Base-by-base conservation (phyloP, 2,113 vertebrate genomes). In the Triplophysa siluroides region DNA sequence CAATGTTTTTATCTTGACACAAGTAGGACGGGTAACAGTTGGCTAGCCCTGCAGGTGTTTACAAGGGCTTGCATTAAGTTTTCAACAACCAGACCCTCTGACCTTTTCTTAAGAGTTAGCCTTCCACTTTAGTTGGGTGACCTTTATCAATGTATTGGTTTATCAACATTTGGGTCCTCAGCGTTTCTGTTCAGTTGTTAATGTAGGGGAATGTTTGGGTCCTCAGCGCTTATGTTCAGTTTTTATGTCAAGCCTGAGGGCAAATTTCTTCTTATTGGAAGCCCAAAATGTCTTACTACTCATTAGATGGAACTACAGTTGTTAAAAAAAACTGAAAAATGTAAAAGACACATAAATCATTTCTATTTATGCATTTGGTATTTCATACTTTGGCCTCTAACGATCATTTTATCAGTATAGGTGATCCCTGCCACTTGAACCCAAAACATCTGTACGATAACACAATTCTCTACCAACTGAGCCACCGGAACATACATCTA, bases 31-130 rank as follows among this genome's bases (percentile, higher is more conserved):
- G 70, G 21, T 41, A 54, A 68, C 66, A 68, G 64, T 11, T 58
- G 52, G 12, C 21, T 21, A n/a, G 56, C 33, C 38, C 18, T 64
- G 19, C 26, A 61, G 8, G 24, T 70, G 5, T 64, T 64, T 52
- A 72, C 23, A 77, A 16, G 29, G 19, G 24, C 38, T 38, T n/a
- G 66, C 54, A 65, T 47, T 76, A 75, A 33, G 50, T 77, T 85
- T 79, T 72, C 67, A 69, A 58, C 52, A 50, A 23, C 67, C 58
- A 61, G 45, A 41, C 73, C 52, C 41, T 47, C 45, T 83, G 84
- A 85, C 81, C 84, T 85, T 85, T 85, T 78, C 72, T 80, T 21
- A 43, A 68, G 76, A 72, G 43, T 66, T 79, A 74, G 58, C 80
- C 68, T 73, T 83, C 61, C n/a, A 68, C 76, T 75, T 52, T 80